A percentile compares a stretch with the other conserved stretches of the same genome.
Conservation (phyloP, 2,797 vertebrate genomes). For the Sylvia borin region DNA sequence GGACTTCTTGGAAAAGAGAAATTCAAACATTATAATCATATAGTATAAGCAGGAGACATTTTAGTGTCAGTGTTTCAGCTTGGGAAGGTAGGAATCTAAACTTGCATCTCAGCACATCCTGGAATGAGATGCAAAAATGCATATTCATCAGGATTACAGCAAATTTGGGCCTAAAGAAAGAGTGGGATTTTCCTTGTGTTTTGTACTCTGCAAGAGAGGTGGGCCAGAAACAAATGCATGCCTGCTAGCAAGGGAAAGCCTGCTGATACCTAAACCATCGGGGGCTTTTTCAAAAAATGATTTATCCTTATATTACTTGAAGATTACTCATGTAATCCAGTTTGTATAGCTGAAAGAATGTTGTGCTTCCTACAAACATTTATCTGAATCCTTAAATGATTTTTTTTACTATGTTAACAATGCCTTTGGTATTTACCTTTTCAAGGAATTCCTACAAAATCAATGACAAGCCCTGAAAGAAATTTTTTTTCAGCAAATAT, state of each 20-base stretch:
- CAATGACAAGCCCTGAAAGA: not conserved
- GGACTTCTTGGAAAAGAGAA: not conserved
- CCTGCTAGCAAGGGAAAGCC: conserved; percentile 55
- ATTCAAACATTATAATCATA: fast-evolving
- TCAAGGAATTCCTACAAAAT: not conserved
- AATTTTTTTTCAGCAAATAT: not conserved
- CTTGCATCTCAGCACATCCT: not conserved
- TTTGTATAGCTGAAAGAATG: conserved; percentile 61
- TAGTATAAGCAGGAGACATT: not conserved
- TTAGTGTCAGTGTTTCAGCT: not conserved
- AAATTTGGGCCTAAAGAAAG: conserved; percentile 42
- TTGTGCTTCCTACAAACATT: conserved; percentile 26
- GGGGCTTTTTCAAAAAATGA: conserved; percentile 43
- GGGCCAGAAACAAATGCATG: conserved; percentile 39
- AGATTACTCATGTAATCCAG: conserved; percentile 71
- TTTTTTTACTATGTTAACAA: not conserved
- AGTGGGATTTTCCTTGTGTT: conserved; percentile 36
- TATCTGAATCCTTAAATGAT: conserved; percentile 14
- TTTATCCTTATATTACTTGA: conserved; percentile 58
- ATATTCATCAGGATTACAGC: conserved; percentile 43
- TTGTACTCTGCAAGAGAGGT: conserved; percentile 1
- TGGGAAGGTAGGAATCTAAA: not conserved
- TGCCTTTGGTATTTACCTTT: not conserved
- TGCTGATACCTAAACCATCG: conserved; percentile 51
- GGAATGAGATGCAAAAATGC: not conserved